Percentiles rank a stretch among this genome's conserved stretches.
These are phyloP conservation scores for Ochropleura plecta DNA, from an alignment of 2,888 invertebrate species.

Conservation along the genomic window DNA sequence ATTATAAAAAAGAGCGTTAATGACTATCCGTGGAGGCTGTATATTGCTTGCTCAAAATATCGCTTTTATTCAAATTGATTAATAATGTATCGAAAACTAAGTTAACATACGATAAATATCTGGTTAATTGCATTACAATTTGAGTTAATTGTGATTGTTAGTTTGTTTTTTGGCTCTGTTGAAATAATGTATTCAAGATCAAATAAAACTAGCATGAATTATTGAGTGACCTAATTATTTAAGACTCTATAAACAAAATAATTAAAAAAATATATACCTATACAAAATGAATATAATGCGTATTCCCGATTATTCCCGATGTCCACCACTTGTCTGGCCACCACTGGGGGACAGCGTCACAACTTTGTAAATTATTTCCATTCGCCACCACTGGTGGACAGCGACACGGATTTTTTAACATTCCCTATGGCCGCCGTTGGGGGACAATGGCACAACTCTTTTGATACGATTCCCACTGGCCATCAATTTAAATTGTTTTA, in stretches of 20 bases:
- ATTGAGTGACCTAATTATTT: neutral
- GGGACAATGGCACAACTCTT: too few relatives aligned
- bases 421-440: too few relatives aligned
- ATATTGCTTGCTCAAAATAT: slow-evolving; percentile 10
- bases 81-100: neutral
- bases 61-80: slow-evolving; percentile 6
- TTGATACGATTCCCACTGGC: too few relatives aligned
- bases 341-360: too few relatives aligned
- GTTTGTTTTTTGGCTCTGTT: neutral
- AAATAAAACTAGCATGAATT: neutral
- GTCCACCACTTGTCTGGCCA: too few relatives aligned
- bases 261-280: neutral
- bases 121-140: neutral
- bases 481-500: too few relatives aligned
- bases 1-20: slow-evolving; percentile 69
- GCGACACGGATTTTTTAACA: too few relatives aligned
- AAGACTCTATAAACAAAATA: neutral
- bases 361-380: too few relatives aligned
- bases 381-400: too few relatives aligned
- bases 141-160: neutral
- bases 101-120: neutral
- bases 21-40: slow-evolving; percentile 38
- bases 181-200: neutral
- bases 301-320: too few relatives aligned
- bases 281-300: slow-evolving; percentile 12